These are phyloP conservation scores for Lathronympha strigana DNA, from an alignment of 2,888 invertebrate genomes.

Conservation along the genomic window DNA sequence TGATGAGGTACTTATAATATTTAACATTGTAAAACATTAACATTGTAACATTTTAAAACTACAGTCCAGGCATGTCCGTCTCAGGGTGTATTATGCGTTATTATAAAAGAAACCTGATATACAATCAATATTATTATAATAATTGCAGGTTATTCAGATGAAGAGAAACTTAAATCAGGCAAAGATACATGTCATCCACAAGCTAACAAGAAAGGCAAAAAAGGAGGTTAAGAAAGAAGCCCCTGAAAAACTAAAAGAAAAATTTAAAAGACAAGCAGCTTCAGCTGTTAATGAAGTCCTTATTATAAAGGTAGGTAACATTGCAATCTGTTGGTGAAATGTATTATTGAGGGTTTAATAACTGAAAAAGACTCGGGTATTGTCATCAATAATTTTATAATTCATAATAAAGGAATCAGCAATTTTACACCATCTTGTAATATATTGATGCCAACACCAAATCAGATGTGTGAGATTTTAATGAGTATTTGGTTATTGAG, in stretches of 20 bases:
- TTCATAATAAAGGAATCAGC: too few species aligned
- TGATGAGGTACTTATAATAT: too few species aligned
- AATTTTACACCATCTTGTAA: too few species aligned
- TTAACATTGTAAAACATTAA: neutral
- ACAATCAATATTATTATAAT: neutral
- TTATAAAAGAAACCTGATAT: neutral
- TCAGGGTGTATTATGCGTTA: neutral
- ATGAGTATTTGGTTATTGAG: too few species aligned
- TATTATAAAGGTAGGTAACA: constrained; percentile 66
- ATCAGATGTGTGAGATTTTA: too few species aligned
- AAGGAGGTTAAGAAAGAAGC: constrained; percentile 67
- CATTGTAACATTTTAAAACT: neutral
- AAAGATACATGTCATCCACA: constrained; percentile 73
- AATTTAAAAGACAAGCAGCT: constrained; percentile 71
- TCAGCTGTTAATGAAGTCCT: constrained; percentile 75
- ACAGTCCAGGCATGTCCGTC: neutral
- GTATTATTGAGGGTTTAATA: too few species aligned
- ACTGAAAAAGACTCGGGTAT: too few species aligned
- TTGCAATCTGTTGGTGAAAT: too few species aligned
- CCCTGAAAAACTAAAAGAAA: constrained; percentile 67
- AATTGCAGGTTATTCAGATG: constrained; percentile 70
- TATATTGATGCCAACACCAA: too few species aligned
- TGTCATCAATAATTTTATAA: too few species aligned
- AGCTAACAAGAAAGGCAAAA: constrained; percentile 76
- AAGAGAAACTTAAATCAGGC: constrained; percentile 76